Percentiles rank a stretch among this genome's conserved stretches.
Evolutionary conservation across 2,888 invertebrate genomes (phyloP).

Genomic region (Chrysolina haemoptera): DNA sequence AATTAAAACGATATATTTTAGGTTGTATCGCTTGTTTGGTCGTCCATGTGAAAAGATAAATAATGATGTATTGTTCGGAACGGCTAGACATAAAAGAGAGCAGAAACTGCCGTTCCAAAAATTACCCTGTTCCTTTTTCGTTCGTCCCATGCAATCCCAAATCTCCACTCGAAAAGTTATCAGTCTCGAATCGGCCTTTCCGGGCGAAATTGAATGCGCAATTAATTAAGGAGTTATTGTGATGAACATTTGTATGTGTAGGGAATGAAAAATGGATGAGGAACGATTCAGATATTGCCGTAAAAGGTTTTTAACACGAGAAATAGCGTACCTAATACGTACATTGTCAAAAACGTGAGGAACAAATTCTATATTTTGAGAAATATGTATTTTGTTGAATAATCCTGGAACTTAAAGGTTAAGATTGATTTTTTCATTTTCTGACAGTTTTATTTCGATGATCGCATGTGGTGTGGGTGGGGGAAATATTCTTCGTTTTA

Average conservation of each 20-base stretch:
- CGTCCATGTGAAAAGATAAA: slow-evolving; percentile 63
- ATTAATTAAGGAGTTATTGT: slow-evolving; percentile 14
- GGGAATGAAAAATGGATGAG: background rate
- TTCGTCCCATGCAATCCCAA: slow-evolving; percentile 11
- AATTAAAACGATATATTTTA: slow-evolving; percentile 60
- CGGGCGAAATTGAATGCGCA: slow-evolving; percentile 8
- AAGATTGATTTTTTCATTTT: too few species aligned
- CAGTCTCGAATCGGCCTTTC: slow-evolving; percentile 12
- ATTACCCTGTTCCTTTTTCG: slow-evolving; percentile 18
- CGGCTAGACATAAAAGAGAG: slow-evolving; percentile 45
- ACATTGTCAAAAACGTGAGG: too few species aligned
- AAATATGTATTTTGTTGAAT: too few species aligned
- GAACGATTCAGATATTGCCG: background rate
- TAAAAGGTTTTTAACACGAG: too few species aligned
- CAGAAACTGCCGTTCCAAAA: slow-evolving; percentile 20
- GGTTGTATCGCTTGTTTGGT: slow-evolving; percentile 57
- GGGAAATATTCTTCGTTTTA: too few species aligned
- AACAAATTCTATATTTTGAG: too few species aligned
- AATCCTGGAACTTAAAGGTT: too few species aligned
- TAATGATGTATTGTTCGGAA: slow-evolving; percentile 62
- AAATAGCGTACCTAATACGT: too few species aligned
- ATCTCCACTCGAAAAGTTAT: slow-evolving; percentile 13
- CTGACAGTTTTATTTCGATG: too few species aligned
- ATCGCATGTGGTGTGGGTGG: too few species aligned
- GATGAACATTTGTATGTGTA: slow-evolving; percentile 8